Evolutionary conservation across 2,113 vertebrate genomes (phyloP).

Genomic region (Hyperoodon ampullatus): DNA sequence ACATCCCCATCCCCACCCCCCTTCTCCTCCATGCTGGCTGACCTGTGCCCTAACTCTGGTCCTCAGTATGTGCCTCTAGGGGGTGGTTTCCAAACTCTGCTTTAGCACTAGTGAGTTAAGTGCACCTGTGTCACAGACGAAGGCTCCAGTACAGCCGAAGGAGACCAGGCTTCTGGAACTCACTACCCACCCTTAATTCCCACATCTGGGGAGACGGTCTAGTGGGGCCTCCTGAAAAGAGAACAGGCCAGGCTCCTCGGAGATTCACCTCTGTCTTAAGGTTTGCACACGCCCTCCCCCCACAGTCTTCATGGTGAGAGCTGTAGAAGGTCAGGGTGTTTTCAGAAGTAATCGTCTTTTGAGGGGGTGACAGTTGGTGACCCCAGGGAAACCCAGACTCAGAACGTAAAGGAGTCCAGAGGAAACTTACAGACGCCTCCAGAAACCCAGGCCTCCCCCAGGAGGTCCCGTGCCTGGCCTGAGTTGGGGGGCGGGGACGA

Average conservation of each 20-base stretch:
- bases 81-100: too few species aligned
- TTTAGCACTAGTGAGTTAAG: accelerated
- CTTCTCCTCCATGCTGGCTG: background rate
- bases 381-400: background rate
- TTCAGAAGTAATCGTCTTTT: background rate
- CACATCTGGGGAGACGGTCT: background rate
- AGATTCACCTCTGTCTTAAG: accelerated
- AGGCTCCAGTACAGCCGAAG: accelerated
- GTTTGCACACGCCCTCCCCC: background rate
- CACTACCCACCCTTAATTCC: background rate
- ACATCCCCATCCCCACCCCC: background rate
- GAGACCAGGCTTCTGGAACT: background rate
- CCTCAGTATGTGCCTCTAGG: background rate
- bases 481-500: accelerated
- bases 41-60: background rate
- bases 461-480: too few species aligned
- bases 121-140: background rate
- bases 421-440: accelerated
- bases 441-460: accelerated
- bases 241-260: background rate
- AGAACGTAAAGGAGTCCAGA: background rate
- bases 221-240: background rate
- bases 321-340: background rate
- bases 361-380: background rate
- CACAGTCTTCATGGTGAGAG: background rate